Percentiles rank a stretch among this genome's conserved stretches.
Conservation (phyloP, 2,797 vertebrate species). For the Peromyscus aztecus region DNA sequence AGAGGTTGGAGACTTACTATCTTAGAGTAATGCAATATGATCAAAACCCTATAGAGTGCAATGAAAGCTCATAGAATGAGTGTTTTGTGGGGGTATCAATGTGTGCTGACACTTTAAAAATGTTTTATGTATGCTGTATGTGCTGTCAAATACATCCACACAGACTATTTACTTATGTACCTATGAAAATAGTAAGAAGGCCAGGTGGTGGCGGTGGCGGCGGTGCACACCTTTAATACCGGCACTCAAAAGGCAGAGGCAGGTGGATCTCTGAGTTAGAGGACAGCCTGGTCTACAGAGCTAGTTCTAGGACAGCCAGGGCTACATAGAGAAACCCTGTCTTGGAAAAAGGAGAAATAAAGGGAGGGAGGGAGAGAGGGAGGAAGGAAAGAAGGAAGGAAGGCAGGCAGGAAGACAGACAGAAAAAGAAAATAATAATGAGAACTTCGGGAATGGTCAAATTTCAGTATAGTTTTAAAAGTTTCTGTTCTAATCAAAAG, state of each 20-base stretch:
- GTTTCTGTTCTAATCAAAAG: neutral
- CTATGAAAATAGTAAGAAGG: neutral
- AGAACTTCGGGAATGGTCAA: neutral
- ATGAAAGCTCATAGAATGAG: neutral
- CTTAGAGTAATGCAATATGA: neutral
- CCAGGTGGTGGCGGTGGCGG: too few relatives aligned
- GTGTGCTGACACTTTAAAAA: conserved; percentile 10
- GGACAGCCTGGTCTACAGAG: neutral
- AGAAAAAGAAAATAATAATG: neutral
- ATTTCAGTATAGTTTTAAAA: neutral
- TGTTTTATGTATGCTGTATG: neutral
- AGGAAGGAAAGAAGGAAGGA: neutral
- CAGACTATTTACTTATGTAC: neutral
- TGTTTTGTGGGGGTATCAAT: conserved; percentile 84
- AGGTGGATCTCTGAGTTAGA: neutral
- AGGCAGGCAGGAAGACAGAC: neutral
- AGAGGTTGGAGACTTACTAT: neutral
- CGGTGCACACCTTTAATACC: neutral
- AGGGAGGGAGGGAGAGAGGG: neutral
- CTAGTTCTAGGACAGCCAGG: neutral
- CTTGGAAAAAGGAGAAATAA: neutral
- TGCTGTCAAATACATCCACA: neutral
- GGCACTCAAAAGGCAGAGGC: neutral
- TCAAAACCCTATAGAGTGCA: neutral
- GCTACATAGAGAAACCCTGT: neutral